Conservation (phyloP, 2,113 vertebrate genomes). For the Odobenus rosmarus region DNA sequence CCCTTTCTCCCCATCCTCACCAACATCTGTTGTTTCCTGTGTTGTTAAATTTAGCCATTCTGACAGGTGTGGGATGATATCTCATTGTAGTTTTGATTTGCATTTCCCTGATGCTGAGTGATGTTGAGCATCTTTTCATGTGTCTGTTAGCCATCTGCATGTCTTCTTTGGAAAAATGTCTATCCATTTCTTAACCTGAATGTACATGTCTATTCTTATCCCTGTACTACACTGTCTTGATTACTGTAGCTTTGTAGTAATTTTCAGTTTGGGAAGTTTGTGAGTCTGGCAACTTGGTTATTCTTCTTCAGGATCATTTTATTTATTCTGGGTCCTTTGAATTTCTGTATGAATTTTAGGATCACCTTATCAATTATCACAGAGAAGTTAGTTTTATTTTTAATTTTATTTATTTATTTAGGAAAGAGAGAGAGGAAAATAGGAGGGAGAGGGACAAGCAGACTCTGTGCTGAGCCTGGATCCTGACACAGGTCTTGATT, state of each 20-base stretch:
- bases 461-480: too few species aligned
- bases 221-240: not conserved
- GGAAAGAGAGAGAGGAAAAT: too few species aligned
- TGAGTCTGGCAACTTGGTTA: not conserved
- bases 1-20: not conserved
- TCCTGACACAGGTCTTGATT: too few species aligned
- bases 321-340: not conserved
- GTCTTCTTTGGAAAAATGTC: not conserved
- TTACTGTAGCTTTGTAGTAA: not conserved
- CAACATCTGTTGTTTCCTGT: not conserved
- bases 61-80: not conserved
- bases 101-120: not conserved
- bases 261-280: not conserved
- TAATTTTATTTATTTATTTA: not conserved
- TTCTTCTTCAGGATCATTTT: not conserved
- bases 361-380: not conserved
- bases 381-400: not conserved
- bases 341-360: not conserved
- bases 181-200: not conserved
- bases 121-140: not conserved
- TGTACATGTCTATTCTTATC: not conserved
- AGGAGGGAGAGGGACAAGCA: not conserved
- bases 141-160: not conserved
- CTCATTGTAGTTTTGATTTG: not conserved
- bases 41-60: not conserved